A percentile compares a stretch with the other conserved stretches of the same genome.
These are phyloP conservation scores for Hoplostethus mediterraneus DNA, from an alignment of 2,797 vertebrate genomes.

Conservation along the genomic window DNA sequence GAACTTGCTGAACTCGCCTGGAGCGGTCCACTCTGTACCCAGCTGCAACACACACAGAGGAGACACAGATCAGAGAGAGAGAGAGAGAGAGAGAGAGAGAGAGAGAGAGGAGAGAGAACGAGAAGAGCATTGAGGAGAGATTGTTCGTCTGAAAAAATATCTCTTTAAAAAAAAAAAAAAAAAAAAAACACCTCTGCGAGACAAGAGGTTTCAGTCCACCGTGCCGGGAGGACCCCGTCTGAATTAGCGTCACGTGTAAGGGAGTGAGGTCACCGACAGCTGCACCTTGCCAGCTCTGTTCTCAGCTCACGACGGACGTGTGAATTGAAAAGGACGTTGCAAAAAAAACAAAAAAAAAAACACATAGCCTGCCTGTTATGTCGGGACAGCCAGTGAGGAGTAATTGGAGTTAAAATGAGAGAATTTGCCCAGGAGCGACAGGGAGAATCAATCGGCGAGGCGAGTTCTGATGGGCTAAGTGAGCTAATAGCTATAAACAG, in stretches of 20 bases:
- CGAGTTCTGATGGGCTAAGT: slow-evolving; percentile 39
- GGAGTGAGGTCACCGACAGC: no score
- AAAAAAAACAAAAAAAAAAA: slow-evolving; percentile 7
- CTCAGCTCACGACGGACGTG: not conserved
- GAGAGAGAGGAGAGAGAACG: not conserved
- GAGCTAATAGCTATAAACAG: slow-evolving; percentile 64
- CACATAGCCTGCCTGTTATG: not conserved
- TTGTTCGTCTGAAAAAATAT: slow-evolving; percentile 10
- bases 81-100: not conserved
- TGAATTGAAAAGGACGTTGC: not conserved
- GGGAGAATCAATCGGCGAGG: slow-evolving; percentile 42
- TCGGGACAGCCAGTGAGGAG: slow-evolving; percentile 12
- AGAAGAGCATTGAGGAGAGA: slow-evolving; percentile 5
- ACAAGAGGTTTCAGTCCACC: not conserved
- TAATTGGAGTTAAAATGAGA: slow-evolving; percentile 33
- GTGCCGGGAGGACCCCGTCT: not conserved
- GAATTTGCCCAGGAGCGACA: slow-evolving; percentile 27
- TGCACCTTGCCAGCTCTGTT: not conserved
- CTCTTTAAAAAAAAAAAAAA: not conserved
- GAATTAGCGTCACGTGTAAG: no score
- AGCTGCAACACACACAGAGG: slow-evolving; percentile 83
- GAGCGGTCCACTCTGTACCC: slow-evolving; percentile 96
- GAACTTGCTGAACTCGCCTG: slow-evolving; percentile 98
- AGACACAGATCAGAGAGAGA: slow-evolving; percentile 40
- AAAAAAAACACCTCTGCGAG: not conserved